phyloP scores from a whole-genome alignment of 2,113 vertebrate genomes.

The Scytalopus superciliaris region DNA sequence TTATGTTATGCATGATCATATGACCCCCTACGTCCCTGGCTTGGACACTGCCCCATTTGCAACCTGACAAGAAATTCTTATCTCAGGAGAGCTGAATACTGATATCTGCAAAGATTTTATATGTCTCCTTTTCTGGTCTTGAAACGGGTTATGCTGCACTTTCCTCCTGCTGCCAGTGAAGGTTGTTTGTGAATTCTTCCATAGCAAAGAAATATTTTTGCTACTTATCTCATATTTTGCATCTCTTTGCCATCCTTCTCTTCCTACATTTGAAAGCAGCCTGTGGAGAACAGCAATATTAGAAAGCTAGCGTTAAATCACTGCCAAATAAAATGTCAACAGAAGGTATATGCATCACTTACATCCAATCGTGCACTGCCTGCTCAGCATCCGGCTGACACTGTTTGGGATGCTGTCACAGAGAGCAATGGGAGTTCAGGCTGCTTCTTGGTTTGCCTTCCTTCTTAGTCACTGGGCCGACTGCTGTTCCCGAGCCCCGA shows the following conservation, averaged over 20 bases:
- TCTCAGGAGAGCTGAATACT: not conserved
- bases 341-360: constrained; percentile 47
- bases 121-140: not conserved
- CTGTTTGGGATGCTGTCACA: constrained; percentile 39
- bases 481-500: not conserved
- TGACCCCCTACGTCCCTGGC: not conserved
- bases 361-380: not conserved
- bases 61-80: not conserved
- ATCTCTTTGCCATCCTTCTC: not conserved
- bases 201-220: not conserved
- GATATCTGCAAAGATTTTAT: not conserved
- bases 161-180: not conserved
- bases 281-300: constrained; percentile 3
- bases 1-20: not conserved
- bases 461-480: not conserved
- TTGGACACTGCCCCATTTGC: not conserved
- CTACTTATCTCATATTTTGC: not conserved
- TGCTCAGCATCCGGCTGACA: constrained; percentile 35
- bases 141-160: not conserved
- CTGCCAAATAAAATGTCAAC: constrained; percentile 54
- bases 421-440: constrained; percentile 5
- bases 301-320: constrained; percentile 22
- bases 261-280: constrained; percentile 12
- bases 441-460: not conserved
- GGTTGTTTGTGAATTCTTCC: not conserved